These are phyloP conservation scores for Globicephala melas DNA, from an alignment of 2,113 vertebrate species.

Conservation along the genomic window DNA sequence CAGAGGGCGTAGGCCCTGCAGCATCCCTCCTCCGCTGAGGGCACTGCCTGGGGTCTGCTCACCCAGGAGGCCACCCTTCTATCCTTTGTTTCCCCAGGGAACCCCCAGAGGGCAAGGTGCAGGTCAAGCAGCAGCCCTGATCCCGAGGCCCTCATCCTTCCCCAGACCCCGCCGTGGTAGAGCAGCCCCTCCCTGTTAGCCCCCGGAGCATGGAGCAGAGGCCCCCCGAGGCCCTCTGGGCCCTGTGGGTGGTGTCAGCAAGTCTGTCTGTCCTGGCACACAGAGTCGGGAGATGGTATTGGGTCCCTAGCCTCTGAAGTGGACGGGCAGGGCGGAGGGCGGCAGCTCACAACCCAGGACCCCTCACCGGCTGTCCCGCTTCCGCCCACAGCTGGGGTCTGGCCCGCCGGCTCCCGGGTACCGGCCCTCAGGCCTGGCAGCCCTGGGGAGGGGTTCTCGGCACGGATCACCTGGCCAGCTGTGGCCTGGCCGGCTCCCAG, in stretches of 20 bases:
- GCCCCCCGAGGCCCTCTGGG: background rate
- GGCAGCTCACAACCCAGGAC: background rate
- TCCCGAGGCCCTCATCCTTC: background rate
- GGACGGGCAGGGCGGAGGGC: accelerated
- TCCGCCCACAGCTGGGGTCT: background rate
- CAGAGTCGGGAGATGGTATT: background rate
- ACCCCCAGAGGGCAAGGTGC: too few relatives aligned
- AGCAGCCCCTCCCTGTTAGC: background rate
- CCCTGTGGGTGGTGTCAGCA: accelerated
- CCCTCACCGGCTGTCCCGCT: accelerated
- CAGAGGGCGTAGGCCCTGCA: background rate
- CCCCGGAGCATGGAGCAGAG: background rate
- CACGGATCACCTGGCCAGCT: background rate
- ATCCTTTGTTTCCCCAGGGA: background rate
- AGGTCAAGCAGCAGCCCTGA: accelerated
- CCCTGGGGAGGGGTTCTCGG: accelerated
- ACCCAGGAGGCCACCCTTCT: accelerated
- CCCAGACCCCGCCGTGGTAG: too few relatives aligned
- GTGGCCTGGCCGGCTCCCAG: accelerated
- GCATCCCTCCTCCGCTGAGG: background rate
- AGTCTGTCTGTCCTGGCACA: background rate
- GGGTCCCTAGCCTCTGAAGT: background rate
- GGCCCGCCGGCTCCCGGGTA: too few relatives aligned
- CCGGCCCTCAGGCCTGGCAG: accelerated
- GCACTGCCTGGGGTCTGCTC: background rate